Evolutionary conservation across 2,797 vertebrate species (phyloP).

Genomic region (Cottoperca gobio): DNA sequence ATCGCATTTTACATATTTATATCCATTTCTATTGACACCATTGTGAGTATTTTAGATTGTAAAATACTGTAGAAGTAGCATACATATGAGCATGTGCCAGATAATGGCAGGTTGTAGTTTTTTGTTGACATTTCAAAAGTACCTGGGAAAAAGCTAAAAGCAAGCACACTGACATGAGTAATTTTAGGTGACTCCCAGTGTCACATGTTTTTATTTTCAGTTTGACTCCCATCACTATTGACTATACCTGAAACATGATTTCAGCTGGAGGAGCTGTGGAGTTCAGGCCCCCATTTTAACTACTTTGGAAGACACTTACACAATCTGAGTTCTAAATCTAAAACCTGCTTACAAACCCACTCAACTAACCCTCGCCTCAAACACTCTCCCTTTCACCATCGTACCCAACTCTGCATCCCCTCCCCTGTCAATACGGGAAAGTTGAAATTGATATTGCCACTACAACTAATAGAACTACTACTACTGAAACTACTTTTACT

Average conservation of each 20-base stretch:
- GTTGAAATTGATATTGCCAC: slow-evolving; percentile 29
- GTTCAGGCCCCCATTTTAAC: slow-evolving; percentile 42
- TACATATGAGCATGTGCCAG: not conserved
- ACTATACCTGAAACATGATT: slow-evolving; percentile 43
- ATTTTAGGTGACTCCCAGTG: slow-evolving; percentile 15
- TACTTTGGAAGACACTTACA: slow-evolving; percentile 51
- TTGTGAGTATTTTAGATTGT: not conserved
- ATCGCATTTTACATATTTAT: not conserved
- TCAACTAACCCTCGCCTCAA: slow-evolving; percentile 51
- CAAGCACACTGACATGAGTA: not conserved
- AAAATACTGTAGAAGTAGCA: too few species aligned
- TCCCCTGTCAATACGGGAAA: slow-evolving; percentile 18
- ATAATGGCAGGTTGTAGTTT: not conserved
- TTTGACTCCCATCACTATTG: slow-evolving; percentile 8
- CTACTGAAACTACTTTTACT: not conserved
- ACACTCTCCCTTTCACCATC: slow-evolving; percentile 27
- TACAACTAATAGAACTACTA: not conserved
- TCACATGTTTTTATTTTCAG: not conserved
- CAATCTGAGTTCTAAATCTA: slow-evolving; percentile 48
- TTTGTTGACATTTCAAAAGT: slow-evolving; percentile 2
- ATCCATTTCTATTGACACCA: not conserved
- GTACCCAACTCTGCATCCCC: slow-evolving; percentile 35
- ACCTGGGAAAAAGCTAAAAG: not conserved
- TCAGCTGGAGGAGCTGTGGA: slow-evolving; percentile 30
- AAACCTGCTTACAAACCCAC: slow-evolving; percentile 61